Percentiles rank a stretch among this genome's conserved stretches.
These are phyloP conservation scores for Gymnobelideus leadbeateri DNA, from an alignment of 2,113 vertebrate genomes.

Conservation along the genomic window DNA sequence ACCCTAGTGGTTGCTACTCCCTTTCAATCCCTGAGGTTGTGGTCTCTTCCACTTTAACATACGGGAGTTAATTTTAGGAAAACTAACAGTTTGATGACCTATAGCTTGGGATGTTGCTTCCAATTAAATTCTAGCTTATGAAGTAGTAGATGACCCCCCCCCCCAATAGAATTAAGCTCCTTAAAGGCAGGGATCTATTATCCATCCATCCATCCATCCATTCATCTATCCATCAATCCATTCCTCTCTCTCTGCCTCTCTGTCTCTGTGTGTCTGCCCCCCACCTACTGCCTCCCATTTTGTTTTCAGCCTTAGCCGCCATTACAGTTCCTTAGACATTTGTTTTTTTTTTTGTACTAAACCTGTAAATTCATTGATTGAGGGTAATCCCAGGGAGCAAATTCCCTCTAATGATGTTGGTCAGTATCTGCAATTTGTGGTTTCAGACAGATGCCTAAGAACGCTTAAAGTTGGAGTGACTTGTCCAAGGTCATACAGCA, in stretches of 20 bases:
- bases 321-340: not conserved
- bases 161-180: not conserved
- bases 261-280: not conserved
- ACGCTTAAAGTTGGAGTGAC: not conserved
- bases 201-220: too few species aligned
- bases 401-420: not conserved
- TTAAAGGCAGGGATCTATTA: not conserved
- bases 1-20: not conserved
- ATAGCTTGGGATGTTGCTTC: not conserved
- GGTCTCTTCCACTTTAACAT: not conserved
- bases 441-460: not conserved
- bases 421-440: not conserved
- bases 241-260: not conserved
- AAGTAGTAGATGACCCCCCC: not conserved
- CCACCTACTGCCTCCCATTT: too few species aligned
- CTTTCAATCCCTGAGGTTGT: not conserved
- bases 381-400: not conserved
- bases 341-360: not conserved
- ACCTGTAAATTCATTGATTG: not conserved
- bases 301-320: not conserved
- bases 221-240: not conserved
- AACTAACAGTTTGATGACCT: not conserved
- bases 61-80: not conserved
- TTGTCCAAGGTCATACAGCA: not conserved
- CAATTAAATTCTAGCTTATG: not conserved